Conservation (phyloP, 2,888 invertebrate species). For the Thera obeliscata region DNA sequence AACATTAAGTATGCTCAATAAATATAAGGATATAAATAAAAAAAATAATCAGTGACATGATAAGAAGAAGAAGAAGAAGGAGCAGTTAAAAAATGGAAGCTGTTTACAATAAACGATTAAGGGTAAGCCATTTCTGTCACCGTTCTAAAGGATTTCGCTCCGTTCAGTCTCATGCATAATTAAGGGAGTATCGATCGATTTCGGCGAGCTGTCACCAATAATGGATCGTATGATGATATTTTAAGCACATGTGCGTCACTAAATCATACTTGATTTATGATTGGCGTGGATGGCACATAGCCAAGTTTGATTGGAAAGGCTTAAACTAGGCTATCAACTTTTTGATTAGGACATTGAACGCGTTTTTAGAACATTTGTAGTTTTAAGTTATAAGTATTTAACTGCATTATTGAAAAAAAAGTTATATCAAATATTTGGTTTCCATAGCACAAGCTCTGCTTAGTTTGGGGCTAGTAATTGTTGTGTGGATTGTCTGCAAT, state of each 20-base stretch:
- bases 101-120: slow-evolving; percentile 24
- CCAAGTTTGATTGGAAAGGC: slow-evolving; percentile 28
- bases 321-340: slow-evolving; percentile 8
- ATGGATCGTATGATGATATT: slow-evolving; percentile 36
- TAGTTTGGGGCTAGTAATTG: no score
- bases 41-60: no score
- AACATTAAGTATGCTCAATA: no score
- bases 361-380: no score
- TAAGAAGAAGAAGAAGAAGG: no score
- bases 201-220: slow-evolving; percentile 48
- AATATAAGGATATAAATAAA: no score
- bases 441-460: no score
- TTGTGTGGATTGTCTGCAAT: no score
- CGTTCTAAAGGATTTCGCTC: slow-evolving; percentile 53
- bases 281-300: slow-evolving; percentile 32
- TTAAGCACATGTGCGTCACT: slow-evolving; percentile 33
- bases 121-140: slow-evolving; percentile 46
- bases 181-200: slow-evolving; percentile 54
- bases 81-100: slow-evolving; percentile 8
- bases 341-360: neutral
- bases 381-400: no score
- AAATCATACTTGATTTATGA: slow-evolving; percentile 35
- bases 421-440: no score
- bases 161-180: slow-evolving; percentile 59
- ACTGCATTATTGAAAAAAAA: no score